phyloP scores from a whole-genome alignment of 92 coral and sea anemone genomes.

The Montipora capitata region DNA sequence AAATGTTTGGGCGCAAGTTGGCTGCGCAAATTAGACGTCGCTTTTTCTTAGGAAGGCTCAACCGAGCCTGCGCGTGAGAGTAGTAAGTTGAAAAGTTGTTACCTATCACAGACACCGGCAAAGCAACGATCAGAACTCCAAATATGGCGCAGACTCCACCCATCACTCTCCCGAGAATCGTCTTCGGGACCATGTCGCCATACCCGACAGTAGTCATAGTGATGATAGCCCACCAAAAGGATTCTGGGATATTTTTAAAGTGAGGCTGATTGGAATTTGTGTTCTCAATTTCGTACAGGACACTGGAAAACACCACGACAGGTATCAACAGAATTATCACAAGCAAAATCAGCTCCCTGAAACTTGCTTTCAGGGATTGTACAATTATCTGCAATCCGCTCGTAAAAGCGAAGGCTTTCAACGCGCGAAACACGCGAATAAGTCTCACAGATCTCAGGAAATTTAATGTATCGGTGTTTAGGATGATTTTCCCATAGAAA shows the following conservation, averaged over 20 bases:
- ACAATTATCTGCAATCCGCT: conserved; percentile 97
- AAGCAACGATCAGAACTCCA: conserved; percentile 96
- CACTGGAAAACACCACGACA: conserved; percentile 90
- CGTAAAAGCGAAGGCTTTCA: conserved; percentile 92
- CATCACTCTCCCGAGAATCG: conserved; percentile 81
- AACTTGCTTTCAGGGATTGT: conserved; percentile 96
- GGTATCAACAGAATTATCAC: conserved; percentile 91
- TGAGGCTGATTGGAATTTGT: conserved; percentile 32
- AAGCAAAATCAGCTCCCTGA: conserved; percentile 86
- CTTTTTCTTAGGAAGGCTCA: conserved; percentile 94
- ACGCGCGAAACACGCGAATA: conserved; percentile 90
- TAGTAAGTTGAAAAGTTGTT: conserved; percentile 95
- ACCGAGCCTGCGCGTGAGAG: conserved; percentile 98
- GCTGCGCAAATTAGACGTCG: conserved; percentile 87
- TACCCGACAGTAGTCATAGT: conserved; percentile 99
- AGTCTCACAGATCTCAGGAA: conserved; percentile 86
- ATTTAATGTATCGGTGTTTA: conserved; percentile 9
- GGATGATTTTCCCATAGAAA: conserved; percentile 73
- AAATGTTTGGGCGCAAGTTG: conserved; percentile 58
- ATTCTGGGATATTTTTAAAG: conserved; percentile 88
- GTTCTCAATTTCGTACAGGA: conserved; percentile 87
- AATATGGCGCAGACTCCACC: conserved; percentile 97
- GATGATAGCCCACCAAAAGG: conserved; percentile 99
- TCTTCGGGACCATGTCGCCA: conserved; percentile 91
- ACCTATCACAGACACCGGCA: conserved; percentile 99